Percentiles rank a stretch among this genome's conserved stretches.
Conservation (phyloP, 1,140 invertebrate genomes). For the Zaprionus nigranus region DNA sequence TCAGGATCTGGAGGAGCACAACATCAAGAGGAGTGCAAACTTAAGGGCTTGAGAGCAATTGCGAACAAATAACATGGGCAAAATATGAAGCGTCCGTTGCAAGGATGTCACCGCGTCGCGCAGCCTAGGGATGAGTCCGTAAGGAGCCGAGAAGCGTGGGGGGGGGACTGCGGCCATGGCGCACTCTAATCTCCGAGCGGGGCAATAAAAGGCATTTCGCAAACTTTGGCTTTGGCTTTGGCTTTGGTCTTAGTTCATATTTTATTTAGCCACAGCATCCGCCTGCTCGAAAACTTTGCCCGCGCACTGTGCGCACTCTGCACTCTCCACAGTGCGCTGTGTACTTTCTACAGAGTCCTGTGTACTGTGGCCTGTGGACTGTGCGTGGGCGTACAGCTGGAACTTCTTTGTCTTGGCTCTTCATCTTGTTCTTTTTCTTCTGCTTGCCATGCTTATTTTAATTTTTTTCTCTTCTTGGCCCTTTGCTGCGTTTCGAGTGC, state of each 20-base stretch:
- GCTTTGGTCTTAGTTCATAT: conserved; percentile 69
- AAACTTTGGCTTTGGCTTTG: conserved; percentile 56
- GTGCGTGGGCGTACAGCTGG: conserved; percentile 41
- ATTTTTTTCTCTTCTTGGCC: conserved; percentile 55
- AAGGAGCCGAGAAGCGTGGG: not conserved
- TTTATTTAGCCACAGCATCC: conserved; percentile 69
- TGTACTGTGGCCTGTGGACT: not conserved
- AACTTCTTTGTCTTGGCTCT: conserved; percentile 59
- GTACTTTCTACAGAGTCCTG: conserved; percentile 2
- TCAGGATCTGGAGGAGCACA: conserved; percentile 3
- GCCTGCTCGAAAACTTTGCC: conserved; percentile 34
- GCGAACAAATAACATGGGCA: conserved; percentile 61
- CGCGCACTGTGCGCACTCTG: conserved; percentile 6
- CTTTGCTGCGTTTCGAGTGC: conserved; percentile 50
- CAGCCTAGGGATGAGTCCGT: not conserved
- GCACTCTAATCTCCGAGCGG: conserved; percentile 58
- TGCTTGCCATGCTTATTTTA: conserved; percentile 58
- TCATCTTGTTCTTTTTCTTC: conserved; percentile 12
- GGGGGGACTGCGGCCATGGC: not conserved
- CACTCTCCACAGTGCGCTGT: not conserved
- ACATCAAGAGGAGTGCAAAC: conserved; percentile 42
- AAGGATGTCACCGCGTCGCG: not conserved
- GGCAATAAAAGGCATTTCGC: conserved; percentile 66
- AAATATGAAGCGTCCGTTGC: conserved; percentile 44
- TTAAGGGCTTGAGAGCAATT: conserved; percentile 61